phyloP scores from a whole-genome alignment of 1,140 invertebrate genomes.

The Trinorchestia longiramus region DNA sequence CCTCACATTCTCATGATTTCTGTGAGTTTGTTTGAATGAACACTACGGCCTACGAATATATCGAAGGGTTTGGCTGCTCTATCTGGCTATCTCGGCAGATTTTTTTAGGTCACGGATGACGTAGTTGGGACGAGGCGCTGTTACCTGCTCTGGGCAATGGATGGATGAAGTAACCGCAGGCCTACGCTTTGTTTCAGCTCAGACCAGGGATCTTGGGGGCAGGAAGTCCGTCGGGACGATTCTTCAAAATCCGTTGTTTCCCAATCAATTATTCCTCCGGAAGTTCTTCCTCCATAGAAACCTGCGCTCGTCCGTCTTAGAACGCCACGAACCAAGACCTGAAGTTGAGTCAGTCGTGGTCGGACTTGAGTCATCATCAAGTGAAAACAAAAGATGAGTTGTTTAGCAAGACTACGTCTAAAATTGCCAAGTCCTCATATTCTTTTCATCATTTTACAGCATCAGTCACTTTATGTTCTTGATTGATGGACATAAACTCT shows the following conservation, averaged over 20 bases:
- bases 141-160: background rate
- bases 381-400: background rate
- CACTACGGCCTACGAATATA: background rate
- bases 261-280: background rate
- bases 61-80: background rate
- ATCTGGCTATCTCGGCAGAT: background rate
- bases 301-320: background rate
- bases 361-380: background rate
- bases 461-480: background rate
- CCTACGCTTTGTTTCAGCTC: background rate
- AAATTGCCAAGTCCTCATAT: background rate
- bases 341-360: background rate
- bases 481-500: background rate
- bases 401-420: background rate
- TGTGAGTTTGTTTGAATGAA: background rate
- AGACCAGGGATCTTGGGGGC: background rate
- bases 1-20: background rate
- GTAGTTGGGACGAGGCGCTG: background rate
- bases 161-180: background rate
- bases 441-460: background rate
- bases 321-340: background rate
- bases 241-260: constrained; percentile 8
- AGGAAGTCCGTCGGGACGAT: background rate
- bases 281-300: background rate
- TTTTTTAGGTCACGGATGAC: background rate